A percentile compares a stretch with the other conserved stretches of the same genome.
Evolutionary conservation across 2,888 invertebrate genomes (phyloP).

Genomic region (Leptinotarsa haldemani): DNA sequence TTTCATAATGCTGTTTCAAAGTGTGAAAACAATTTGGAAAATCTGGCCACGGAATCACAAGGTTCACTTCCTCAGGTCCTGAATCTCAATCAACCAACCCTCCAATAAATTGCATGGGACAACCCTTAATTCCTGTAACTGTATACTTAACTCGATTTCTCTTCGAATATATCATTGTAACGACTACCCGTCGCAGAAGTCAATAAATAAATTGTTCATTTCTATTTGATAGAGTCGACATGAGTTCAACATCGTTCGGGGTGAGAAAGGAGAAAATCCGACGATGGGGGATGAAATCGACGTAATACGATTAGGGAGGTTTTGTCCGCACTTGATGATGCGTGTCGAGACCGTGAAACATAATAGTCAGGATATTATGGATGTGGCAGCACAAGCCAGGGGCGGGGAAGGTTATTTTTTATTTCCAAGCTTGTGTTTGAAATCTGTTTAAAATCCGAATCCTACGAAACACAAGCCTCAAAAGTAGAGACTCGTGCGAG

Average conservation of each 20-base stretch:
- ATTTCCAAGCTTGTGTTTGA: not conserved
- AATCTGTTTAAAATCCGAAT: not conserved
- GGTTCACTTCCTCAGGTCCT: not conserved
- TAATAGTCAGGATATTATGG: slow-evolving; percentile 34
- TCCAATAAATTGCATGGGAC: not conserved
- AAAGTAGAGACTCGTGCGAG: too few species aligned
- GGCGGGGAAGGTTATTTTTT: not conserved
- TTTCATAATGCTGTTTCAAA: too few species aligned
- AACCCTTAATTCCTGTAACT: slow-evolving; percentile 6
- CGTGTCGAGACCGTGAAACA: slow-evolving; percentile 45
- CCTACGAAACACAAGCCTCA: too few species aligned
- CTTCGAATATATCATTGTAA: slow-evolving; percentile 2
- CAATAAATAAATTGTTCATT: slow-evolving; percentile 33
- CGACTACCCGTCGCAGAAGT: slow-evolving; percentile 6
- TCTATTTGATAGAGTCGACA: slow-evolving; percentile 40
- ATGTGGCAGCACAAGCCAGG: slow-evolving; percentile 2
- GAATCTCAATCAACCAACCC: not conserved
- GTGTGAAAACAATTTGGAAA: too few species aligned
- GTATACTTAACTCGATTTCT: slow-evolving; percentile 4
- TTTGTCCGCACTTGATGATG: slow-evolving; percentile 45
- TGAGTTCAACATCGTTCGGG: slow-evolving; percentile 31
- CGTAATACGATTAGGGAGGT: slow-evolving; percentile 48
- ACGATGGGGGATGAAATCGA: slow-evolving; percentile 39
- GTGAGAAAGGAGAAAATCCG: slow-evolving; percentile 37
- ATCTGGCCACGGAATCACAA: too few species aligned